Conservation (phyloP, 2,113 vertebrate species). For the Pseudorhombus dupliciocellatus region DNA sequence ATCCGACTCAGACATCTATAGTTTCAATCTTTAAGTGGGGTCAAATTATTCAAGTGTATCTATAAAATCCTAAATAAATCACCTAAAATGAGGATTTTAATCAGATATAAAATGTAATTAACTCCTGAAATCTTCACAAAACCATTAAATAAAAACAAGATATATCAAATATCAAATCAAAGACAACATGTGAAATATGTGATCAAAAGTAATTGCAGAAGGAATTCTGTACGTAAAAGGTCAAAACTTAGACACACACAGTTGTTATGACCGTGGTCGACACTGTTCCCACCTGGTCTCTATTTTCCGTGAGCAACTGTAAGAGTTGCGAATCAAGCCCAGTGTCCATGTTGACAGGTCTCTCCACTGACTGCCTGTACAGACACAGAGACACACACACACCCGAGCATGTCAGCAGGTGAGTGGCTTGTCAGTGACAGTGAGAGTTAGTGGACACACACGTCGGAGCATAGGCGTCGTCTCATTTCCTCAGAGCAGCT, state of each 20-base stretch:
- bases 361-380: constrained; percentile 29
- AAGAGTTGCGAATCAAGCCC: background rate
- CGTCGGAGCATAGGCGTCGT: constrained; percentile 24
- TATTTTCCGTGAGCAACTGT: background rate
- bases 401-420: constrained; percentile 30
- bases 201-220: too few species aligned
- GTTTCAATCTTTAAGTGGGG: too few species aligned
- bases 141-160: too few species aligned
- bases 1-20: too few species aligned
- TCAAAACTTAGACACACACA: background rate
- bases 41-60: too few species aligned
- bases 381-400: constrained; percentile 10
- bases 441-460: constrained; percentile 24
- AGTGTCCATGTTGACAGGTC: constrained; percentile 18
- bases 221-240: too few species aligned
- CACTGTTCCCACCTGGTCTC: background rate
- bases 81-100: too few species aligned
- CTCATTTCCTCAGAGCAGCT: constrained; percentile 31
- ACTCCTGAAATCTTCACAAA: too few species aligned
- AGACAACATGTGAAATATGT: too few species aligned
- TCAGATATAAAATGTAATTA: too few species aligned
- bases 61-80: too few species aligned
- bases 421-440: constrained; percentile 41
- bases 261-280: background rate
- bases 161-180: too few species aligned